Percentiles rank a stretch among this genome's conserved stretches.
phyloP scores from a whole-genome alignment of 2,888 invertebrate genomes.

The Hypena proboscidalis region DNA sequence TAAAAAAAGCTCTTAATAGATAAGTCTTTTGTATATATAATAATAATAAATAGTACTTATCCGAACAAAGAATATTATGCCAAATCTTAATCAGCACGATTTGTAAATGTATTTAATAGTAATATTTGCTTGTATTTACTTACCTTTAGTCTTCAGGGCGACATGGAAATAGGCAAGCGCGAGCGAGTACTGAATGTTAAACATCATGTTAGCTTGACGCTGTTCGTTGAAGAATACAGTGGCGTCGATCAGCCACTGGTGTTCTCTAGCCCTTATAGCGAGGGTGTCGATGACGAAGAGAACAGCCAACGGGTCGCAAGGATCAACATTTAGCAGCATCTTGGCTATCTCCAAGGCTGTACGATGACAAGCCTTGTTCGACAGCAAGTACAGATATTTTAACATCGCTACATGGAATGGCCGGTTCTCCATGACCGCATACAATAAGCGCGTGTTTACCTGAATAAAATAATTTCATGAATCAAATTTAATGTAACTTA shows the following conservation, averaged over 20 bases:
- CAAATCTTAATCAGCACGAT: too few relatives aligned
- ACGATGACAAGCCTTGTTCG: slow-evolving; percentile 92
- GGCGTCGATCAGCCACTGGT: slow-evolving; percentile 86
- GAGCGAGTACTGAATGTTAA: slow-evolving; percentile 63
- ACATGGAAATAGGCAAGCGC: slow-evolving; percentile 64
- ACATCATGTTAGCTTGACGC: slow-evolving; percentile 51
- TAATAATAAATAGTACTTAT: too few relatives aligned
- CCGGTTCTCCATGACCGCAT: slow-evolving; percentile 63
- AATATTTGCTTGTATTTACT: too few relatives aligned
- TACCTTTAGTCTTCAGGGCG: slow-evolving; percentile 49
- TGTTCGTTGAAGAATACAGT: slow-evolving; percentile 48
- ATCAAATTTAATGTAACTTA: neutral
- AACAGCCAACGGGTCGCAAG: slow-evolving; percentile 90
- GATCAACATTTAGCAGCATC: slow-evolving; percentile 90
- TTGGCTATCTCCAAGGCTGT: slow-evolving; percentile 95
- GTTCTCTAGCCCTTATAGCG: slow-evolving; percentile 90
- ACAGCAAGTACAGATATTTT: slow-evolving; percentile 90
- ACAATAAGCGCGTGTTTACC: slow-evolving; percentile 59
- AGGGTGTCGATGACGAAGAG: slow-evolving; percentile 92
- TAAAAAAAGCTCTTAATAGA: neutral
- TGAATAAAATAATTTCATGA: slow-evolving; percentile 38
- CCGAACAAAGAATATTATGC: too few relatives aligned
- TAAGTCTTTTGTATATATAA: too few relatives aligned
- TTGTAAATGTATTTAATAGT: too few relatives aligned
- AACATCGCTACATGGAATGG: slow-evolving; percentile 87